Evolutionary conservation across 1,140 invertebrate genomes (phyloP).

Genomic region (Agrilus planipennis): DNA sequence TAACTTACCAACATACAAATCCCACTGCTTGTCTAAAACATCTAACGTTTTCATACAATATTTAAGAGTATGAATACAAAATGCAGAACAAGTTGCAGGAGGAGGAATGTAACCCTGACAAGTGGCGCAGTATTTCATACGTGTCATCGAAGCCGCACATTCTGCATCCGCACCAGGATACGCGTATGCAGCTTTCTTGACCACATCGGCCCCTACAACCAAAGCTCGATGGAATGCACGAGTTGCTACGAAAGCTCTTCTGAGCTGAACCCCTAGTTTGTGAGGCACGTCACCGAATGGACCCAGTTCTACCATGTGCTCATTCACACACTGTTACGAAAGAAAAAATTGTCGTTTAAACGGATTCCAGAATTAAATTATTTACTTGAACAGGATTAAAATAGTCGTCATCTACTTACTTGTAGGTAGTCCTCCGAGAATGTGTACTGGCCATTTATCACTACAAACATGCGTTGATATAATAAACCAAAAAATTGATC

Average conservation of each 20-base stretch:
- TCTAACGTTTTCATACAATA: conserved; percentile 76
- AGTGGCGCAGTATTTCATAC: conserved; percentile 75
- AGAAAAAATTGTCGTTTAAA: no score
- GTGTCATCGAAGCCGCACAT: conserved; percentile 66
- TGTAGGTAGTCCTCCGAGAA: conserved; percentile 71
- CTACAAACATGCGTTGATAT: conserved; percentile 93
- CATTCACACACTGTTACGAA: conserved; percentile 83
- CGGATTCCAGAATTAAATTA: no score
- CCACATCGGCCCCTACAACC: conserved; percentile 67
- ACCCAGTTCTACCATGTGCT: conserved; percentile 83
- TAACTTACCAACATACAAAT: conserved; percentile 76
- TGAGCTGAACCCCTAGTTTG: conserved; percentile 78
- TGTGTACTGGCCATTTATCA: conserved; percentile 80
- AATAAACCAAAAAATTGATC: conserved; percentile 87
- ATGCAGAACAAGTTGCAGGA: conserved; percentile 70
- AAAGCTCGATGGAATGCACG: conserved; percentile 85
- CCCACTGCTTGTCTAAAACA: conserved; percentile 79
- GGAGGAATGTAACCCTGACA: conserved; percentile 54
- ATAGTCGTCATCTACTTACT: no score
- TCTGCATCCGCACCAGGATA: conserved; percentile 45
- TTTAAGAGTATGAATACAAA: conserved; percentile 83
- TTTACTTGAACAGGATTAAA: no score
- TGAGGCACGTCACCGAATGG: conserved; percentile 90
- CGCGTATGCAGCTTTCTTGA: conserved; percentile 72
- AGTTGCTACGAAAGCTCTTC: conserved; percentile 87